Conservation (phyloP, 1,140 invertebrate genomes). For the Drosophila biarmipes region DNA sequence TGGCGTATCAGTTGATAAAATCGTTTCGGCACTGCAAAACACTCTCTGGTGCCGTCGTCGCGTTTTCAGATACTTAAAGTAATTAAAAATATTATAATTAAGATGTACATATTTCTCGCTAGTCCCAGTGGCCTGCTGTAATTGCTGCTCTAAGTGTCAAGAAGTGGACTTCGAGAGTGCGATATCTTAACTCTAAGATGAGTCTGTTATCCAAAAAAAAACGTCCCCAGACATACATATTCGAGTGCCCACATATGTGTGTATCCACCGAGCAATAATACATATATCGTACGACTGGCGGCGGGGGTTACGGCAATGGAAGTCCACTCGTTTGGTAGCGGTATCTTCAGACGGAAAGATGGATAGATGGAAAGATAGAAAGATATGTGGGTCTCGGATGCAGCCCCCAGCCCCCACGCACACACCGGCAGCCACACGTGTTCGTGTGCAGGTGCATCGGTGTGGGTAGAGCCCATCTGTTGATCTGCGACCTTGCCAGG, state of each 20-base stretch:
- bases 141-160: neutral
- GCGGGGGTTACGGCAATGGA: slow-evolving; percentile 38
- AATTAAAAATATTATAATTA: slow-evolving; percentile 49
- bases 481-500: slow-evolving; percentile 50
- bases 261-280: slow-evolving; percentile 24
- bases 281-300: slow-evolving; percentile 28
- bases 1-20: slow-evolving; percentile 53
- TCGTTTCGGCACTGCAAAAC: slow-evolving; percentile 30
- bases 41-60: slow-evolving; percentile 26
- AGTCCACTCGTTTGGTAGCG: slow-evolving; percentile 40
- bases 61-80: slow-evolving; percentile 68
- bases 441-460: slow-evolving; percentile 1
- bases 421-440: neutral
- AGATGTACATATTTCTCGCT: slow-evolving; percentile 1
- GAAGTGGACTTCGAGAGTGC: slow-evolving; percentile 1
- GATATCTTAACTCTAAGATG: slow-evolving; percentile 1
- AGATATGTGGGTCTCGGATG: slow-evolving; percentile 20
- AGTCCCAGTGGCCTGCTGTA: neutral
- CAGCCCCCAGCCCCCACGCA: neutral
- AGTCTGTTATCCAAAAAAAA: neutral
- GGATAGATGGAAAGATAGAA: slow-evolving; percentile 3
- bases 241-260: slow-evolving; percentile 12
- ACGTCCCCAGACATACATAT: slow-evolving; percentile 18
- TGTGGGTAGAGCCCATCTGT: slow-evolving; percentile 47
- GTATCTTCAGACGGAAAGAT: slow-evolving; percentile 32